Evolutionary conservation across 2,113 vertebrate genomes (phyloP).

Genomic region (Smithornis capensis): DNA sequence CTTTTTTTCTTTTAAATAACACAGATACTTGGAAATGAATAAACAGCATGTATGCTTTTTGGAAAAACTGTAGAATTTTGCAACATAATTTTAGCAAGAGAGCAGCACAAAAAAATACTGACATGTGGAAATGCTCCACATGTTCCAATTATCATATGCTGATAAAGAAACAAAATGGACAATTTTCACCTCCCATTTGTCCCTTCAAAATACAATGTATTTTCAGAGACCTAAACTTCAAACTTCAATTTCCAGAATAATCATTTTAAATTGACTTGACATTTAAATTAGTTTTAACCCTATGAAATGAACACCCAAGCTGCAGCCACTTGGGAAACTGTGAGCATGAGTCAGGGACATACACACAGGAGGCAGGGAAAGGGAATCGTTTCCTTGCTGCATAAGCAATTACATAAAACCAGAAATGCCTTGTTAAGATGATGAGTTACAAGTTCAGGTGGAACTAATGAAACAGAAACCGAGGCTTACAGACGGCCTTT

Average conservation of each 20-base stretch:
- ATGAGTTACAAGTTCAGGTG: slow-evolving; percentile 16
- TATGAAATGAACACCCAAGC: neutral
- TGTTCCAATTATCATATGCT: neutral
- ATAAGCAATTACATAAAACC: neutral
- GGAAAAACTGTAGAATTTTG: neutral
- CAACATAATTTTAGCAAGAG: neutral
- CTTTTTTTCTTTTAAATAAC: neutral
- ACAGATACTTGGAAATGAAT: neutral
- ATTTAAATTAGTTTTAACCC: neutral
- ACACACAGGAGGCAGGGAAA: neutral
- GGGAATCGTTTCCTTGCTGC: neutral
- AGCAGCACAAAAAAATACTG: neutral
- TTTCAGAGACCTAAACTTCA: neutral
- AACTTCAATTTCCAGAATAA: neutral
- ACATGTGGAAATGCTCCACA: neutral
- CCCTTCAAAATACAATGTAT: neutral
- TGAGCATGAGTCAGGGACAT: neutral
- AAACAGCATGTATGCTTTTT: neutral
- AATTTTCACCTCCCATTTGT: neutral
- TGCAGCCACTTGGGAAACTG: neutral
- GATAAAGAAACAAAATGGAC: neutral
- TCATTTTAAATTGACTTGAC: neutral
- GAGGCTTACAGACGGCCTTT: neutral
- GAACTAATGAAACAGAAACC: slow-evolving; percentile 34
- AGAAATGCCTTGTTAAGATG: slow-evolving; percentile 22